Evolutionary conservation across 2,888 invertebrate genomes (phyloP), one percentile per base, ranked within the genome.

Genomic region (Apamea sordens): DNA sequence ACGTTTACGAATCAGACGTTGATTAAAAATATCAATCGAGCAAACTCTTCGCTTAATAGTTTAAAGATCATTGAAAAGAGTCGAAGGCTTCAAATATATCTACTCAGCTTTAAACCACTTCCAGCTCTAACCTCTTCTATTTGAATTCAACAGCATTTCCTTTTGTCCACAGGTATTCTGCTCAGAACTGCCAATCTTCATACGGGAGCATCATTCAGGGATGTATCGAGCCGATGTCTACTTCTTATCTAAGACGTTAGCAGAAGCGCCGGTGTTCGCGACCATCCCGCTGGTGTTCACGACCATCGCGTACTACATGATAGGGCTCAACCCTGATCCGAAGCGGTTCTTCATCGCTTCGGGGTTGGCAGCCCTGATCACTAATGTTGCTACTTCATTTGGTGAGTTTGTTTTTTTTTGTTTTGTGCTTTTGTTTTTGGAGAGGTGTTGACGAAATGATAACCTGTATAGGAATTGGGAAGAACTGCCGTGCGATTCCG

Each of bases 221-320:
- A 98, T 99, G 97, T 99, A 99, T 91, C 97, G 99, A 73, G 98
- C 98, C 0, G 98, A 99, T 90, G 98, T 99, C 0, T 99, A 99
- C 94, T 99, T 99, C 95, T 93, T 99, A 44, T 98, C 98, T 77
- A 99, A 99, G 96, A 99, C 98, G 0, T 91, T 99, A 63, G 98
- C 99, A 0, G 99, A 99, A 92, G 96, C 98, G 0, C 99, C 99
- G 0, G 97, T 99, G 68, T 99, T 99, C 92, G 97, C 98, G 0
- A 97, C 98, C 11, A 98, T 99, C 63, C 99, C 99, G 0, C 92
- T 98, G 15, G 95, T 99, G 7, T 99, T 99, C 94, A 98, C 98
- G 0, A 96, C 98, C 4, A 98, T 99, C 76, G 97, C 98, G 2
- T 99, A 99, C 95, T 99, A 98, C 93, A 98, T 99, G 98, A 98